phyloP scores from a whole-genome alignment of 1,140 invertebrate species.

The Goniozus legneri region DNA sequence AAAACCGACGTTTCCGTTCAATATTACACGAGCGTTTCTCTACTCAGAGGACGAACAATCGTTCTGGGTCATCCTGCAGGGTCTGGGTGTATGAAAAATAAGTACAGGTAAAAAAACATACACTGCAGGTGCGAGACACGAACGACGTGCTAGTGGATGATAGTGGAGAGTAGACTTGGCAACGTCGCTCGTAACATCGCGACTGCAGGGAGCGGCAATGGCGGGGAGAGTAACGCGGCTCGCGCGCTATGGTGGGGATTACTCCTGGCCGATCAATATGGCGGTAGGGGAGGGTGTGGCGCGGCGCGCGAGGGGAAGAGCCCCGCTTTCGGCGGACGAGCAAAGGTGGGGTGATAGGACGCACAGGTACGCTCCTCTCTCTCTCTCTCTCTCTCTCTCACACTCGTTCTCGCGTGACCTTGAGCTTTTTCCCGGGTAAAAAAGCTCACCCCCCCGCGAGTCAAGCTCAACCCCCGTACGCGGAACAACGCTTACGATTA shows the following conservation, averaged over 20 bases:
- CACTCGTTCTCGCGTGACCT: constrained; percentile 29
- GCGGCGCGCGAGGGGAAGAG: constrained; percentile 32
- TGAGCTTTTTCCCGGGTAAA: constrained; percentile 29
- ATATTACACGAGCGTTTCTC: too few relatives aligned
- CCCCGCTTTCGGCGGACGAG: constrained; percentile 19
- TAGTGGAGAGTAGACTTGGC: constrained; percentile 25
- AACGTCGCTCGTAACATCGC: constrained; percentile 21
- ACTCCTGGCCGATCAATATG: constrained; percentile 41
- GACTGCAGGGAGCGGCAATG: constrained; percentile 13
- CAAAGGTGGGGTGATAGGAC: background rate
- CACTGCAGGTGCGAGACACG: too few relatives aligned
- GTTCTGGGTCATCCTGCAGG: too few relatives aligned
- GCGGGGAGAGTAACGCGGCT: constrained; percentile 11
- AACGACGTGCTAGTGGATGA: too few relatives aligned
- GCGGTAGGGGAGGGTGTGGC: constrained; percentile 39
- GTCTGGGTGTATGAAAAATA: too few relatives aligned
- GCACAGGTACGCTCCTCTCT: constrained; percentile 14
- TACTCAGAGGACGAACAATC: too few relatives aligned
- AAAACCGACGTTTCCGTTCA: too few relatives aligned
- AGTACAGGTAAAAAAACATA: too few relatives aligned
- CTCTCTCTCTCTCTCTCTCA: constrained; percentile 13
- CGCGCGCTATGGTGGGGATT: constrained; percentile 1
- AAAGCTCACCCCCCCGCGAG: constrained; percentile 7
- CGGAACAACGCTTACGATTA: too few relatives aligned
- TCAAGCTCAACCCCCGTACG: constrained; percentile 12